Base-by-base conservation (phyloP, 2,113 vertebrate genomes). In the Gymnorhina tibicen region DNA sequence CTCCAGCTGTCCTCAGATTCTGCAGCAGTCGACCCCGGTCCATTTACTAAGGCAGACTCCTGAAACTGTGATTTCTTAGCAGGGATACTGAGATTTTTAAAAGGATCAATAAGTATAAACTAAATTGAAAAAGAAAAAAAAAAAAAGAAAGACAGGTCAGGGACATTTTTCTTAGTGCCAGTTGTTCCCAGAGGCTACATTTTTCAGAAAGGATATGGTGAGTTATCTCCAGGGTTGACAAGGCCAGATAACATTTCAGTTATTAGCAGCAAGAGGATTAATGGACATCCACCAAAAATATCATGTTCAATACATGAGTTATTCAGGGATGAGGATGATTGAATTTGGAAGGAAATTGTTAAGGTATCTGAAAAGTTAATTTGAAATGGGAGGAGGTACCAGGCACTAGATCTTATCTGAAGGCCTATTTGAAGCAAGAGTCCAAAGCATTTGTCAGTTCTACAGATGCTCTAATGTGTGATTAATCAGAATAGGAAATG, bases 351-450 rank as follows among this genome's bases (percentile, higher is more conserved):
- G 33, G 27, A 78, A 96, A 75, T 74, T 91, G 64, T 95, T 91
- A 87, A 64, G n/a, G 74, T 79, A 85, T 44, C 70, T 90, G 84
- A 89, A 94, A 96, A 95, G 42, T 79, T 90, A 91, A 97, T 94
- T 93, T 94, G 41, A 95, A 91, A 90, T 44, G 13, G 32, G 26
- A 95, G 49, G 60, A 91, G 30, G 35, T 72, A 78, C 10, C 35
- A 89, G 60, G 37, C 60, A 89, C 28, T 78, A 81, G 90, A 94
- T 96, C 85, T 95, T 93, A 78, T 93, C 81, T 87, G 89, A 93
- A 93, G n/a, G 53, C 23, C 87, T 91, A 85, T 90, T 93, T 91
- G 81, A 82, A 82, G 32, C 12, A 79, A 56, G 53, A 66, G 28
- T 87, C 73, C 22, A 66, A 80, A 70, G 10, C 50, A 91, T 86